These are phyloP conservation scores for Antheraea mylitta DNA, from an alignment of 1,140 invertebrate genomes.

Conservation along the genomic window DNA sequence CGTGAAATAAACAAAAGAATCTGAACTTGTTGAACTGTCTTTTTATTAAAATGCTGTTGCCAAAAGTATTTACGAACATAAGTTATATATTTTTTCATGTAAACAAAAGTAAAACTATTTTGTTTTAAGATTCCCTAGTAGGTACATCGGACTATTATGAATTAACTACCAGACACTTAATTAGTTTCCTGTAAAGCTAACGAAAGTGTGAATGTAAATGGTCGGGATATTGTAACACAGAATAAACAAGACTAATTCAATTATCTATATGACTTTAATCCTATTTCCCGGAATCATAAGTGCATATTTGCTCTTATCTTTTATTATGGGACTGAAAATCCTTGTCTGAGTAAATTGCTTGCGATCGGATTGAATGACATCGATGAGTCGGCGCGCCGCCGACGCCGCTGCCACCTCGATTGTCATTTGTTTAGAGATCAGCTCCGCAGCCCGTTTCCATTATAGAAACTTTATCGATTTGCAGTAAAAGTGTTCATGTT, in stretches of 20 bases:
- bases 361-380: constrained; percentile 56
- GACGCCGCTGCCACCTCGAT: constrained; percentile 17
- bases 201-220: neutral
- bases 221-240: constrained; percentile 26
- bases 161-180: no score
- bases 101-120: no score
- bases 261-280: constrained; percentile 41
- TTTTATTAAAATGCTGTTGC: no score
- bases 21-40: no score
- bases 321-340: constrained; percentile 49
- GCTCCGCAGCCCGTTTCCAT: constrained; percentile 22
- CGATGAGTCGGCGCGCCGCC: constrained; percentile 23
- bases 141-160: no score
- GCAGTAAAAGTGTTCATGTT: constrained; percentile 21
- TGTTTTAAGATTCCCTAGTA: no score
- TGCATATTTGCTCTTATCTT: constrained; percentile 40
- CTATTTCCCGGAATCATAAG: constrained; percentile 45
- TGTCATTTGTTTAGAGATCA: constrained; percentile 51
- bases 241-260: constrained; percentile 49
- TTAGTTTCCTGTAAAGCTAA: neutral
- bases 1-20: no score
- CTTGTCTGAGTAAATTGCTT: constrained; percentile 60
- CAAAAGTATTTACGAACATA: no score
- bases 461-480: constrained; percentile 26
- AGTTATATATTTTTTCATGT: no score